Evolutionary conservation across 2,113 vertebrate species (phyloP), one percentile per base, ranked within the genome.

Genomic region (Gobio gobio): DNA sequence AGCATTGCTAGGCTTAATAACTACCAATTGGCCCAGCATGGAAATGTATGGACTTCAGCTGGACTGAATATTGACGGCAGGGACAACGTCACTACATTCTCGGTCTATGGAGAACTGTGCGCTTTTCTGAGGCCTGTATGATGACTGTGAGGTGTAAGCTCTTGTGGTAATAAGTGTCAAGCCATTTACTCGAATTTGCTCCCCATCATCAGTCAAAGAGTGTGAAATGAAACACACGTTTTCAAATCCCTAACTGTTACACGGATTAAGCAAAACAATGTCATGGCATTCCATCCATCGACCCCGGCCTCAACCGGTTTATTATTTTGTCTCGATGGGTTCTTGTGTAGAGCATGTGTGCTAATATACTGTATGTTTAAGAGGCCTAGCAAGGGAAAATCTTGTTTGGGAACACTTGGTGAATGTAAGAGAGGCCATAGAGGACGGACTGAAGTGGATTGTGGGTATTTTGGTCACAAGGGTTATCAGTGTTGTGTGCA

Each of bases 161-260:
- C 61, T 51, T 64, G 73, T 56, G 63, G 43, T 83, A 77, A 86
- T 78, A 78, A 73, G 47, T 72, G 74, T 51, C 58, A 59, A 64
- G 24, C 78, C 72, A 80, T 75, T 75, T 64, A 64, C 78, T 75
- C 24, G 24, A 58, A 73, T 84, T 82, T 64, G 49, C 59, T 78
- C 33, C 13, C 63, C 18, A 56, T 78, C 43, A 83, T 86, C 72
- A 78, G 10, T 84, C 54, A 86, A 26, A 64, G 43, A 22, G 49
- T 80, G 82, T 74, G 59, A 72, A 76, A 82, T 64, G 43, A 77
- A 84, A 74, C 40, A 82, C 58, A 86, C 22, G 59, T 51, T 80
- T 86, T 81, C 85, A 81, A 54, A 33, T 75, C 84, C 72, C 59
- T 20, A 73, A 45, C 22, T 78, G n/a, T 33, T 43, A 36, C 54